A percentile compares a stretch with the other conserved stretches of the same genome.
phyloP scores from a whole-genome alignment of 1,140 invertebrate species.

The Pseudomyrmex concolor region DNA sequence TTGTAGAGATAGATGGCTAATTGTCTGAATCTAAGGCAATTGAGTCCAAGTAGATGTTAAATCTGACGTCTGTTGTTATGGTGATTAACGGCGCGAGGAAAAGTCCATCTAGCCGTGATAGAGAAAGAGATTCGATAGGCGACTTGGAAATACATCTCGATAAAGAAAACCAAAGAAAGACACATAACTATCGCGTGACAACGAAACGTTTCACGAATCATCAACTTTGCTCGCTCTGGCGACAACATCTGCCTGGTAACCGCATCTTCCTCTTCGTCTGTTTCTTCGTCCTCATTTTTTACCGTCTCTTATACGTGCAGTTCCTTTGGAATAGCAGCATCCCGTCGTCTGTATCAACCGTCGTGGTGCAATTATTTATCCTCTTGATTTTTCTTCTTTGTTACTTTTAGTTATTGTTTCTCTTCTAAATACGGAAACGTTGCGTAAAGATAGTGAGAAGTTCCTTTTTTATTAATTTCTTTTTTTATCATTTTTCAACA shows the following conservation, averaged over 20 bases:
- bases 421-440: background rate
- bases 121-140: too few species aligned
- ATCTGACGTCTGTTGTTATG: background rate
- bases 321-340: conserved; percentile 24
- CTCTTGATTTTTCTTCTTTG: background rate
- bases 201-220: conserved; percentile 43
- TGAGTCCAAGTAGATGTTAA: conserved; percentile 13
- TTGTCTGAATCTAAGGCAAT: conserved; percentile 51
- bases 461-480: conserved; percentile 16
- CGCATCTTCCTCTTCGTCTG: conserved; percentile 47
- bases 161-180: background rate
- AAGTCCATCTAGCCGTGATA: conserved; percentile 1
- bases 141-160: conserved; percentile 4
- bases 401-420: background rate
- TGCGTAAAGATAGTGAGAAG: background rate
- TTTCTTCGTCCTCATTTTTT: conserved; percentile 48
- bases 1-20: conserved; percentile 12
- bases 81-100: background rate
- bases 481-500: conserved; percentile 38
- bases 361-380: background rate
- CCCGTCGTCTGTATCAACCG: conserved; percentile 12
- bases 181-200: conserved; percentile 25
- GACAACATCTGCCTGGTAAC: conserved; percentile 60
- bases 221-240: conserved; percentile 19
- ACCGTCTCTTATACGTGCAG: conserved; percentile 10